Evolutionary conservation across 2,888 invertebrate genomes (phyloP), one percentile per base, ranked within the genome.

Genomic region (Lepidochrysops patricia): DNA sequence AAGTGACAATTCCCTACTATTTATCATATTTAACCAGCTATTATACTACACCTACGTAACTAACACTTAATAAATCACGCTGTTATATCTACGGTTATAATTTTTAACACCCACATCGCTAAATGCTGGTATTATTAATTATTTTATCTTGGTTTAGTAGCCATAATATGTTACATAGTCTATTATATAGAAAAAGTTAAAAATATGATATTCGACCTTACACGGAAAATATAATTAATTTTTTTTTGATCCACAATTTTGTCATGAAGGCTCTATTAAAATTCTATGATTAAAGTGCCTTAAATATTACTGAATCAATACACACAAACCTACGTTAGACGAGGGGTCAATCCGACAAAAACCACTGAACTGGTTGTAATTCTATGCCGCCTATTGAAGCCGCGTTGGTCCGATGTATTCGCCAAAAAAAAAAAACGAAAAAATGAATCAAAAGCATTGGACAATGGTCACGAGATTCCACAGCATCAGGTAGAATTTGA

Each of bases 31-130:
- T 79, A 79, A 79, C 71, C 67, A 75, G 74, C 74, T 71, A 74
- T 77, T 77, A 84, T 85, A 87, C 69, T 67, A 76, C 80, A 75
- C 73, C 64, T 75, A 82, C 82, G 79, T 70, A 74, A 71, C 75
- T 77, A 82, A 83, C 83, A 84, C 81, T 75, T 79, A 73, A 84
- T 88, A 87, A 86, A 88, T 89, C 86, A 88, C 77, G 74, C 71
- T 65, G 72, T 77, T 72, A 80, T 78, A 83, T 85, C 84, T 84
- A 75, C 72, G 79, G 79, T 83, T 83, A 81, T 80, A 76, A 82
- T 88, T 88, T 86, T 87, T 85, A 86, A 88, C 87, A 85, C 86
- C 88, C 86, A 88, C 87, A 84, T 82, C 77, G 81, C 76, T 79
- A 73, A 70, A 72, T 69, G 72, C 15, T 27, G 19, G 9, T 15